phyloP scores from a whole-genome alignment of 2,888 invertebrate species.

The Phortica magna region DNA sequence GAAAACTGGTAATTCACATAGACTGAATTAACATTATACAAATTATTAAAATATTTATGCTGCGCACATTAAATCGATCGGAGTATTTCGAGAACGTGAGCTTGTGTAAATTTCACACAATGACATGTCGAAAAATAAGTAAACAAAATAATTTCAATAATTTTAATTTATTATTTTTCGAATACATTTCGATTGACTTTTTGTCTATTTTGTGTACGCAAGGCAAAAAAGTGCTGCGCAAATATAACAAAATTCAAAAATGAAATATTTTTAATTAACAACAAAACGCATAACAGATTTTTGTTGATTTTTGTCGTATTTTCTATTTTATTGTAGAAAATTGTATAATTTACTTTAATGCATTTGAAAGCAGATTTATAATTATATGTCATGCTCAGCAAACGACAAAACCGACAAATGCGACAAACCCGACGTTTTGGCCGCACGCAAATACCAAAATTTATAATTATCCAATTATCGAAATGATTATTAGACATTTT shows the following conservation, averaged over 20 bases:
- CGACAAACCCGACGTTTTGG: too few species aligned
- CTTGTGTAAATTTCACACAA: background rate
- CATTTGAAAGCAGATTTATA: conserved; percentile 4
- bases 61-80: background rate
- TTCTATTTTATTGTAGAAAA: background rate
- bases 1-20: too few species aligned
- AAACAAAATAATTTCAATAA: background rate
- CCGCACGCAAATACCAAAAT: background rate
- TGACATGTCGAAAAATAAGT: background rate
- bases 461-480: conserved; percentile 1
- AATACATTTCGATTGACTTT: conserved; percentile 12
- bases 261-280: background rate
- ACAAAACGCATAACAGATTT: background rate
- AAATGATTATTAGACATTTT: background rate
- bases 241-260: background rate
- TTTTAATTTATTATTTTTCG: conserved; percentile 4
- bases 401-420: background rate
- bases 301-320: background rate
- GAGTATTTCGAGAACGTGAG: background rate
- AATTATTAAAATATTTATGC: too few species aligned
- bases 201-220: background rate
- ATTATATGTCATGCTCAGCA: conserved; percentile 5
- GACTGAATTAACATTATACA: too few species aligned
- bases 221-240: background rate
- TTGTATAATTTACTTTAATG: background rate